A percentile compares a stretch with the other conserved stretches of the same genome.
Evolutionary conservation across 1,140 invertebrate species (phyloP).

Genomic region (Copidosoma floridanum): DNA sequence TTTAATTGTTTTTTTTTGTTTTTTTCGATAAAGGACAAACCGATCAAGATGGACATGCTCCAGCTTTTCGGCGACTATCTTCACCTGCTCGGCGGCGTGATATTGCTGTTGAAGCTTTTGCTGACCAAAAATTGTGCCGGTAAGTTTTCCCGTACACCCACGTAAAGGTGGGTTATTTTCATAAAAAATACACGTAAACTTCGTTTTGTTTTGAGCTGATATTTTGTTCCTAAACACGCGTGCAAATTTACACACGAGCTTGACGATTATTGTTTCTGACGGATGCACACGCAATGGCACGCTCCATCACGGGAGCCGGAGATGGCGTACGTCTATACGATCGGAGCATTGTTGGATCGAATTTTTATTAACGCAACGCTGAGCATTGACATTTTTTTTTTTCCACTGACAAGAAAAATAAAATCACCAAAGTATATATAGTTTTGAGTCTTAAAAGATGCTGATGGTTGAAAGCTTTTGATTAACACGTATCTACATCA

Average conservation of each 20-base stretch:
- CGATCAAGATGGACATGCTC: slow-evolving; percentile 10
- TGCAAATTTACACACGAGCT: background rate
- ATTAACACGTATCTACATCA: no score
- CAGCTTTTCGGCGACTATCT: slow-evolving; percentile 23
- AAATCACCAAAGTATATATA: no score
- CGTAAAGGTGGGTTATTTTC: background rate
- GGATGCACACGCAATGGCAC: background rate
- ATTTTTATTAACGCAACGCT: no score
- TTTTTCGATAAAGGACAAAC: no score
- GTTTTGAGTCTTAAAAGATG: no score
- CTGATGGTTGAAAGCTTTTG: no score
- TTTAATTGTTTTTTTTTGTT: no score
- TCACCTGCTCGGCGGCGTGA: slow-evolving; percentile 8
- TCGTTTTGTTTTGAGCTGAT: no score
- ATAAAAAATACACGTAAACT: background rate
- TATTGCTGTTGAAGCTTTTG: slow-evolving; percentile 14
- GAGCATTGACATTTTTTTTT: no score
- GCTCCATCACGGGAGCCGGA: background rate
- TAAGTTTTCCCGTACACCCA: background rate
- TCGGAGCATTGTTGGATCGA: no score
- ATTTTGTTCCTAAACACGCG: background rate
- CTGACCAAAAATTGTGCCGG: slow-evolving; percentile 17
- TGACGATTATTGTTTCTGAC: background rate
- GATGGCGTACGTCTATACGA: no score
- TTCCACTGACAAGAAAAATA: no score